Base-by-base conservation (phyloP, 2,888 invertebrate species). In the Siphonodentalium dalli region DNA sequence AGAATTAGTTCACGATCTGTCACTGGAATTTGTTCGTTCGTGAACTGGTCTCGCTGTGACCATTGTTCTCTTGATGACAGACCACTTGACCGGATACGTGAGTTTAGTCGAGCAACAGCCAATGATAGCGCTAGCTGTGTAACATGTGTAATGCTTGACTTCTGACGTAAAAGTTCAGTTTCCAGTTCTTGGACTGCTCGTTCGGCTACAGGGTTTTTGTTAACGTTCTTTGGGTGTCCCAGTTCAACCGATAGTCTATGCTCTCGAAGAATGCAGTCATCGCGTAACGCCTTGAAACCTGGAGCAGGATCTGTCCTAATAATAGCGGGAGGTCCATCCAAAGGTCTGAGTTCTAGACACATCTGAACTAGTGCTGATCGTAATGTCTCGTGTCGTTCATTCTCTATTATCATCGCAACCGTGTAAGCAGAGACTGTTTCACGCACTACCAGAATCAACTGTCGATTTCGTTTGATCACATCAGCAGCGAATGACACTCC, bases 161-260 rank as follows among this genome's bases (percentile, higher is more conserved):
- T 58, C 23, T 58, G 47, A 2, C 61, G 60, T n/a, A 69, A 39
- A 8, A 68, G 39, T 47, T 69, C 65, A 21, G 50, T 53, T 34
- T 60, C 58, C 6, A 70, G 45, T 51, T 72, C 69, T 21, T 52
- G 57, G 15, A 71, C 52, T n/a, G 66, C 66, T 28, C 54, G 58
- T 54, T 68, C 66, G 13, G 66, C 68, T 0, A 68, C 58, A 9
- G 67, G 65, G 41, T 66, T 69, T 43, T 68, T 67, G n/a, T n/a
- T n/a, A n/a, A n/a, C n/a, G n/a, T 69, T 66, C 38, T 62, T 68
- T 8, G 43, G 37, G 1, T 61, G 34, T 6, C 63, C 63, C 31
- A 66, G 45, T 28, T 66, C 63, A 24, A 66, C 31, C 6, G 13
- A n/a, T n/a, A 68, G 33, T 8, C 52, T 40, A 15, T 58, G 28